Conservation (phyloP, 2,113 vertebrate genomes). For the Okapia johnstoni region DNA sequence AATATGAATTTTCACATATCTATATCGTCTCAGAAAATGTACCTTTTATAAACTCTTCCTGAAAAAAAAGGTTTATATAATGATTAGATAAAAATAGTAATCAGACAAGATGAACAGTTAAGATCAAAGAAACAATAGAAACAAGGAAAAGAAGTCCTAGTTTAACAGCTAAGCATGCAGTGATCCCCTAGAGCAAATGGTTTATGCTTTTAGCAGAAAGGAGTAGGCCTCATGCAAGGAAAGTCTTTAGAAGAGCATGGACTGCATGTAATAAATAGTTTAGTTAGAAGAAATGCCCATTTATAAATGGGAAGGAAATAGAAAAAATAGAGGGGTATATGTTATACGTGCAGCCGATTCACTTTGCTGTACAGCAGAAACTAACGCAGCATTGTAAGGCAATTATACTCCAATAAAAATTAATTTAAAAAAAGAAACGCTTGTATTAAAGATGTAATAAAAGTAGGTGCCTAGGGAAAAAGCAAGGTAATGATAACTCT, state of each 20-base stretch:
- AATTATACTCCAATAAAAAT: not conserved
- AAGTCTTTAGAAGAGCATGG: not conserved
- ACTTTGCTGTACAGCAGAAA: not conserved
- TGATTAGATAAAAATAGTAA: not conserved
- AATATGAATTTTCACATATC: not conserved
- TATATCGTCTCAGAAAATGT: not conserved
- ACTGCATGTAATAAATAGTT: not conserved
- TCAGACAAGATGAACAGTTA: not conserved
- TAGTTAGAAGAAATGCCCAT: not conserved
- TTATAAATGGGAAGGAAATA: not conserved
- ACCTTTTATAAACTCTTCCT: not conserved
- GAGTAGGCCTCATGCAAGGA: not conserved
- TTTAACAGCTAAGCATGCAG: not conserved
- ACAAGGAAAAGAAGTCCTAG: not conserved
- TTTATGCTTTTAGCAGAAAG: not conserved
- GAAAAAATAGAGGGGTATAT: not conserved
- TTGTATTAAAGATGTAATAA: not conserved
- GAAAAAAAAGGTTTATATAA: not conserved
- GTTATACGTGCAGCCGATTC: not conserved
- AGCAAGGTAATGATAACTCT: not conserved
- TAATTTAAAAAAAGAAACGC: not conserved
- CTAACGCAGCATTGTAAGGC: not conserved
- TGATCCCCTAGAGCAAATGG: not conserved
- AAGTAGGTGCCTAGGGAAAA: not conserved
- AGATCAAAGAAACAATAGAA: not conserved